A percentile compares a stretch with the other conserved stretches of the same genome.
Conservation (phyloP, 53 echinoderm and acorn worm genomes). For the Henricia sp. region DNA sequence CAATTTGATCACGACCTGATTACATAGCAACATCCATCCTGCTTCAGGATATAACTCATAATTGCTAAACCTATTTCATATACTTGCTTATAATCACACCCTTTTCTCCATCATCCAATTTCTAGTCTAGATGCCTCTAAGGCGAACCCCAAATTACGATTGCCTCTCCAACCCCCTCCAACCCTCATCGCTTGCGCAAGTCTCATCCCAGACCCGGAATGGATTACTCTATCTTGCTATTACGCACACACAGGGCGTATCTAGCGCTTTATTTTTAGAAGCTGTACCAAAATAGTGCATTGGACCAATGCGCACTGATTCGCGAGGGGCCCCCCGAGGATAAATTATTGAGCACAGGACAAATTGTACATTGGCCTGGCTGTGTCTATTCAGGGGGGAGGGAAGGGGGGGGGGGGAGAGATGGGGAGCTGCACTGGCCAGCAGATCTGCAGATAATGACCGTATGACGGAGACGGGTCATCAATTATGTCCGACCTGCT, state of each 20-base stretch:
- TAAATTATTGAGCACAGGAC: constrained; percentile 28
- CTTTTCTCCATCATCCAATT: too few species aligned
- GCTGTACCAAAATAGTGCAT: constrained; percentile 53
- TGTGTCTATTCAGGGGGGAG: constrained; percentile 50
- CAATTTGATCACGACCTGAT: too few species aligned
- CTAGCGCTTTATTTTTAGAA: constrained; percentile 45
- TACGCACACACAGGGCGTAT: constrained; percentile 48
- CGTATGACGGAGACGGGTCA: constrained; percentile 59
- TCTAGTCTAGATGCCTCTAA: too few species aligned
- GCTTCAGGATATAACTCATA: constrained; percentile 16
- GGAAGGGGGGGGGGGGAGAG: too few species aligned
- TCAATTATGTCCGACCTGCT: constrained; percentile 60
- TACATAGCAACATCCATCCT: too few species aligned
- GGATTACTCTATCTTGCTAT: constrained; percentile 27
- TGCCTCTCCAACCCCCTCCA: constrained; percentile 9
- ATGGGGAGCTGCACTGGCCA: constrained; percentile 28
- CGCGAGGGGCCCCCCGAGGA: constrained; percentile 36
- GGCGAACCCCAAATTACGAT: too few species aligned
- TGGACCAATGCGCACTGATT: constrained; percentile 56
- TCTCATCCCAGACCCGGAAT: constrained; percentile 28
- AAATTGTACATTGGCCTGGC: constrained; percentile 34
- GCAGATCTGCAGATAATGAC: constrained; percentile 52
- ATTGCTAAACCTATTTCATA: constrained; percentile 19
- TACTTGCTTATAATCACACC: neutral
- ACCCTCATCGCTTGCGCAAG: constrained; percentile 41